A percentile compares a stretch with the other conserved stretches of the same genome.
Conservation (phyloP, 1,140 invertebrate genomes). For the Ericerus pela region DNA sequence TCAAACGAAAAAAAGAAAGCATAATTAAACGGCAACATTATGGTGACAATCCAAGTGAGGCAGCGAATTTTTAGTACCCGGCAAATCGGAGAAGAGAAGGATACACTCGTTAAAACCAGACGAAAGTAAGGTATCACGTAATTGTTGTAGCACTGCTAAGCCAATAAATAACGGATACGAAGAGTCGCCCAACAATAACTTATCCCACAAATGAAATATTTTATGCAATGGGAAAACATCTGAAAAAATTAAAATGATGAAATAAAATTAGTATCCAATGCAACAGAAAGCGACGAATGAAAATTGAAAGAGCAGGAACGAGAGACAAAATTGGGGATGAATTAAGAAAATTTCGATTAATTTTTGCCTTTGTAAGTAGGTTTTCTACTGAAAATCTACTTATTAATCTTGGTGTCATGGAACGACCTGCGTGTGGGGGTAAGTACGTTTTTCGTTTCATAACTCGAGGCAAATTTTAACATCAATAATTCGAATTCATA, state of each 20-base stretch:
- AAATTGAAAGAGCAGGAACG: no score
- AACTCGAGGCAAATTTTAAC: no score
- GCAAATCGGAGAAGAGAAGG: slow-evolving; percentile 88
- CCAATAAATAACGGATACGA: slow-evolving; percentile 92
- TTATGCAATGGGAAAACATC: slow-evolving; percentile 97
- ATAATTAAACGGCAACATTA: background rate
- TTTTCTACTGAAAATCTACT: no score
- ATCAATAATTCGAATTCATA: no score
- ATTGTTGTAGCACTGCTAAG: slow-evolving; percentile 77
- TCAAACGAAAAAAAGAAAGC: background rate
- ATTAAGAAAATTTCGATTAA: no score
- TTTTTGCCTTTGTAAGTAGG: no score
- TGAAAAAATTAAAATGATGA: slow-evolving; percentile 35
- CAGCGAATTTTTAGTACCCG: slow-evolving; percentile 35
- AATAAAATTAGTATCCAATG: no score
- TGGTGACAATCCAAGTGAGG: background rate
- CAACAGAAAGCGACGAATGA: no score
- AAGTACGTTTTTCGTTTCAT: no score
- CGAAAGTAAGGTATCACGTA: slow-evolving; percentile 64
- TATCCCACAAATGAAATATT: slow-evolving; percentile 97
- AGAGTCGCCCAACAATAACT: slow-evolving; percentile 78
- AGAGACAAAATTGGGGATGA: no score
- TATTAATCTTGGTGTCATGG: no score
- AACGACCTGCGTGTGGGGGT: no score
- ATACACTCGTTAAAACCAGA: slow-evolving; percentile 97